A percentile compares a stretch with the other conserved stretches of the same genome.
Conservation (phyloP, 2,797 vertebrate genomes). For the Atherinosoma microstoma region DNA sequence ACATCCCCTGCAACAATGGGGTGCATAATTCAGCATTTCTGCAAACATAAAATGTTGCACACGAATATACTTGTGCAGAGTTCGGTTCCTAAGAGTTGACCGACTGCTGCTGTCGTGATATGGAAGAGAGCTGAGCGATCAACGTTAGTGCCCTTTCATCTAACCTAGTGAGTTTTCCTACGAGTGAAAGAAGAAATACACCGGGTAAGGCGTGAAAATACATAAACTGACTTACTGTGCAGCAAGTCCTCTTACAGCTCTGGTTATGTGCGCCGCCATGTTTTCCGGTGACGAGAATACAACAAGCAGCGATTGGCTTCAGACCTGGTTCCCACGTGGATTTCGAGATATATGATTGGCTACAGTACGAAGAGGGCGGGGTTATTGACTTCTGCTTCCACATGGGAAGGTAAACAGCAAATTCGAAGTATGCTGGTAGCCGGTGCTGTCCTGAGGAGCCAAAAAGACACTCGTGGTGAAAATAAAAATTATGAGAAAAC, state of each 20-base stretch:
- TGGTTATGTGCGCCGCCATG: slow-evolving; percentile 80
- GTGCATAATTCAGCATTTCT: not conserved
- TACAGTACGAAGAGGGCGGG: slow-evolving; percentile 17
- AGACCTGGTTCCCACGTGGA: too few species aligned
- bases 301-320: slow-evolving; percentile 70
- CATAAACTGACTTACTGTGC: slow-evolving; percentile 77
- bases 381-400: not conserved
- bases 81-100: not conserved
- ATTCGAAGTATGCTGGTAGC: not conserved
- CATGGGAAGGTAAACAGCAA: slow-evolving; percentile 66
- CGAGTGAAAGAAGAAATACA: not conserved
- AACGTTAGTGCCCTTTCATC: not conserved
- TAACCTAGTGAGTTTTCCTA: not conserved
- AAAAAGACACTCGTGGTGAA: not conserved
- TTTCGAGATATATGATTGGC: slow-evolving; percentile 65
- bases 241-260: slow-evolving; percentile 57
- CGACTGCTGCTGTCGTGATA: not conserved
- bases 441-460: not conserved
- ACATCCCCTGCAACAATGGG: not conserved
- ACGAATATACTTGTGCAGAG: not conserved
- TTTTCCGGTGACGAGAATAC: slow-evolving; percentile 53
- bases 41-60: not conserved
- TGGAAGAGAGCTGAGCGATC: not conserved
- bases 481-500: not conserved
- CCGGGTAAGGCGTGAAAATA: not conserved